Evolutionary conservation across 2,797 vertebrate genomes (phyloP), one percentile per base, ranked within the genome.

Genomic region (Epinephelus malabaricus): DNA sequence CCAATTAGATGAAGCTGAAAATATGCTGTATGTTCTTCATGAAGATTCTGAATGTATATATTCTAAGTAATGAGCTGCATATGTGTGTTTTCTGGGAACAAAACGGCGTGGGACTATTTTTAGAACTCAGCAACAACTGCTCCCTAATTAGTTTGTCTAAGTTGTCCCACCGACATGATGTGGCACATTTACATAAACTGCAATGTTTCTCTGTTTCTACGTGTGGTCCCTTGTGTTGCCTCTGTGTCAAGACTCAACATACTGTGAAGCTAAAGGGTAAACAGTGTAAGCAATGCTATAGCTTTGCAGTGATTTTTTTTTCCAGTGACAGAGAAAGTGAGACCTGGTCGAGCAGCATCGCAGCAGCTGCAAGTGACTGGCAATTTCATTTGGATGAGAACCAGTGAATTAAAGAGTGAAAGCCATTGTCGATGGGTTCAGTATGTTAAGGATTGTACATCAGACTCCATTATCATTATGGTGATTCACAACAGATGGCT

Each of bases 401-500:
- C 55, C 82, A 72, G 82, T 18, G 76, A 78, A 80, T 86, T 63
- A 78, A 78, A 72, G 76, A 88, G 69, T 25, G 27, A 77, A 73
- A 69, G 74, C 55, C 65, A 59, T 54, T 76, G 76, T 74, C 67
- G 47, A 62, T 73, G 71, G 79, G 79, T 83, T 88, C 80, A 82
- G 62, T 75, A 82, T 81, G 84, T 77, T 88, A 89, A 89, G 78
- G 79, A 75, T 76, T 69, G 67, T 77, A 90, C 73, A 88, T 86
- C 71, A 73, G 65, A 69, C 77, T 82, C 70, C 70, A 87, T 90
- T 85, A 88, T 79, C 82, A 69, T 84, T 82, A 86, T 45, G 50
- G 63, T 75, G 81, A 89, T 86, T 87, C 76, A 85, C 84, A 82
- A 77, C 91, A 89, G 72, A 89, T 90, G 90, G 76, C 62, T 25